phyloP scores from a whole-genome alignment of 2,113 vertebrate species.

The Erpornis zantholeuca region DNA sequence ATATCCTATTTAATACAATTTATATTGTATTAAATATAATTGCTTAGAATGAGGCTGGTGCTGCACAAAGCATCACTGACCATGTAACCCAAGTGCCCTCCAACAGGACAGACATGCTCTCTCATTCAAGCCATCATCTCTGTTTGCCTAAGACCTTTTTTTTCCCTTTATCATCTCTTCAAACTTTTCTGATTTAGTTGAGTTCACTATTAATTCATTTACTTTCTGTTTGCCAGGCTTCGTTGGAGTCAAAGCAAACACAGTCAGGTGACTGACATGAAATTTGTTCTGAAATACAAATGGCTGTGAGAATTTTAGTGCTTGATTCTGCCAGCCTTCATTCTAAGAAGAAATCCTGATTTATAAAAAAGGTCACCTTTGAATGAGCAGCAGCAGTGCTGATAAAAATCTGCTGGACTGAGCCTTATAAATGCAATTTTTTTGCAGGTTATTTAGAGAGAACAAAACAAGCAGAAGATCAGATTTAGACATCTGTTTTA shows the following conservation, averaged over 20 bases:
- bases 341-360: background rate
- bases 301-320: background rate
- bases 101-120: background rate
- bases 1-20: background rate
- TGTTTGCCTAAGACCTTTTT: background rate
- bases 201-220: conserved; percentile 6
- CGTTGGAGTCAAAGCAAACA: background rate
- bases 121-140: background rate
- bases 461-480: conserved; percentile 33
- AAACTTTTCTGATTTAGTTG: background rate
- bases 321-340: background rate
- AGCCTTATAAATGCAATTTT: conserved; percentile 20
- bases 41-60: background rate
- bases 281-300: conserved; percentile 3
- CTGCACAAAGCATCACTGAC: background rate
- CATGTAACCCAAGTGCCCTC: background rate
- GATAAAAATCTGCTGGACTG: conserved; percentile 38
- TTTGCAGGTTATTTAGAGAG: conserved; percentile 36
- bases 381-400: background rate
- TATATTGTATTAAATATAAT: too few relatives aligned
- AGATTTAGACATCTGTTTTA: conserved; percentile 47
- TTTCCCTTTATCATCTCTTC: background rate
- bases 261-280: background rate
- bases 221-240: background rate
- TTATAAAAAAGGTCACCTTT: conserved; percentile 31